phyloP scores from a whole-genome alignment of 1,140 invertebrate species.

The Myzus persicae region DNA sequence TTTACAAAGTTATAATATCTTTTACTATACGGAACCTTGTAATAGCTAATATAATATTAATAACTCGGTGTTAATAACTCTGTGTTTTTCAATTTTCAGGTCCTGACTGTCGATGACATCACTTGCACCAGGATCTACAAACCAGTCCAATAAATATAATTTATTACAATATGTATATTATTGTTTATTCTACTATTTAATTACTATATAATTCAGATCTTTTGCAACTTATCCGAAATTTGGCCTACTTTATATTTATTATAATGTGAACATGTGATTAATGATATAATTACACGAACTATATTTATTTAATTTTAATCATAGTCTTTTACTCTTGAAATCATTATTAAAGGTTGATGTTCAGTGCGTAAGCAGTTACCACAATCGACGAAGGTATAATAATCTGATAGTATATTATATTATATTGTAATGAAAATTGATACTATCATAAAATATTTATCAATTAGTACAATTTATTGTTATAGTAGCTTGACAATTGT shows the following conservation, averaged over 20 bases:
- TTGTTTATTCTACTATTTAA: background rate
- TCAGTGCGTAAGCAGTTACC: background rate
- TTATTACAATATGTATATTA: background rate
- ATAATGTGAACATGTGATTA: background rate
- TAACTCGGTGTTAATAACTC: background rate
- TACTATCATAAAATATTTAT: background rate
- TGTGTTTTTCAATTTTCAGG: slow-evolving; percentile 54
- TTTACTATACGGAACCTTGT: background rate
- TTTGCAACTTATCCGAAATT: background rate
- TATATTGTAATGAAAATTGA: no score
- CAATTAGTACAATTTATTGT: background rate
- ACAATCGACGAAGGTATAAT: background rate
- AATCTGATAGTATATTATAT: background rate
- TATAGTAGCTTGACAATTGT: no score
- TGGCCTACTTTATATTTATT: background rate
- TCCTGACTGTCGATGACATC: slow-evolving; percentile 74
- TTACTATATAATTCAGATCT: background rate
- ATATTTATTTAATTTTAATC: slow-evolving; percentile 26
- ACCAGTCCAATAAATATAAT: slow-evolving; percentile 60
- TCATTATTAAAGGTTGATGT: background rate
- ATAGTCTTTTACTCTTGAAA: background rate
- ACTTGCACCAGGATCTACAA: slow-evolving; percentile 79
- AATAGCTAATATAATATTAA: background rate
- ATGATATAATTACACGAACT: background rate
- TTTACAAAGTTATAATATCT: background rate